These are phyloP conservation scores for Taenaris catops DNA, from an alignment of 2,888 invertebrate genomes.

Conservation along the genomic window DNA sequence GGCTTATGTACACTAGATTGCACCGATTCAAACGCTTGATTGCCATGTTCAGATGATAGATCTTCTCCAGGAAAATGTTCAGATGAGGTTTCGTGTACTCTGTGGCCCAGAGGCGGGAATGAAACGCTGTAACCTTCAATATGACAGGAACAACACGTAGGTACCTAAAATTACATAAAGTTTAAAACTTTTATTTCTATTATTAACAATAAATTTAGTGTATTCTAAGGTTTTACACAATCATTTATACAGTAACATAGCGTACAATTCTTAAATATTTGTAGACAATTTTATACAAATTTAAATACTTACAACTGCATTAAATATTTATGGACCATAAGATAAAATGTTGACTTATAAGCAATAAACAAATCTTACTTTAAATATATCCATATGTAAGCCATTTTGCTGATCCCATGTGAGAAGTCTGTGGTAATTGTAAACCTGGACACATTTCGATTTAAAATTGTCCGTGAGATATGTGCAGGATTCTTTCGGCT, in stretches of 20 bases:
- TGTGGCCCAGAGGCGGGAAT: constrained; percentile 81
- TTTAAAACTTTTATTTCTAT: too few relatives aligned
- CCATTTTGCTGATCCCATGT: constrained; percentile 91
- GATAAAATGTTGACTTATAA: too few relatives aligned
- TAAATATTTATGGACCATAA: too few relatives aligned
- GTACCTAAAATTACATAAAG: constrained; percentile 70
- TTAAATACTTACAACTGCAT: too few relatives aligned
- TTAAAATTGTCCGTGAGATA: constrained; percentile 89
- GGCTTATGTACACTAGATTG: constrained; percentile 59
- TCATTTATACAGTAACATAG: too few relatives aligned
- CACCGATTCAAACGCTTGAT: constrained; percentile 66
- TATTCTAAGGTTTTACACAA: too few relatives aligned
- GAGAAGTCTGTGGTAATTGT: constrained; percentile 89
- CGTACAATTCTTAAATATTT: too few relatives aligned
- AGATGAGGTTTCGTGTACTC: constrained; percentile 68
- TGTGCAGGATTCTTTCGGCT: constrained; percentile 86
- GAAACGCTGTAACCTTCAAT: constrained; percentile 87
- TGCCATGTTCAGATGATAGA: constrained; percentile 63
- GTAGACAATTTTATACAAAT: too few relatives aligned
- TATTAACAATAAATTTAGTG: too few relatives aligned
- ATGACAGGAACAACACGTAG: constrained; percentile 91
- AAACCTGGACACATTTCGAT: constrained; percentile 90
- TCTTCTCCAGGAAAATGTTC: constrained; percentile 81
- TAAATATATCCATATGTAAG: constrained; percentile 91
- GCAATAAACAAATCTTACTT: constrained; percentile 76